A percentile compares a stretch with the other conserved stretches of the same genome.
phyloP scores from a whole-genome alignment of 1,140 invertebrate species.

The Panulirus ornatus region DNA sequence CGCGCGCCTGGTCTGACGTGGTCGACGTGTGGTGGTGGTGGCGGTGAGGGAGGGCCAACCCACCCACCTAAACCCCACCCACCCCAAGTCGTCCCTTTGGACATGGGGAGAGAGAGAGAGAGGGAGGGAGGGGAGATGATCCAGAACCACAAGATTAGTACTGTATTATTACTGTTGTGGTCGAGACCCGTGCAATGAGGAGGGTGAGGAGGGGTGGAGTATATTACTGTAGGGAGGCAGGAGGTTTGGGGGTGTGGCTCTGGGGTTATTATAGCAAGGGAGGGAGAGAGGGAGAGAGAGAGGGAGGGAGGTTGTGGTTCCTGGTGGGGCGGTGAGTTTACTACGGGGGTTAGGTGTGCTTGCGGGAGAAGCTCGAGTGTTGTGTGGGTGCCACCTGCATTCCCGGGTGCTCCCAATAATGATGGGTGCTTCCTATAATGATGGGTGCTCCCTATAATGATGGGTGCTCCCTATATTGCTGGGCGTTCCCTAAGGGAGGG shows the following conservation, averaged over 20 bases:
- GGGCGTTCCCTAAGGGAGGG: too few species aligned
- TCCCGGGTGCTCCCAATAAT: too few species aligned
- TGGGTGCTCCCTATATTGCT: too few species aligned
- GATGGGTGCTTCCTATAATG: too few species aligned
- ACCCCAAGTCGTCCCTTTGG: too few species aligned
- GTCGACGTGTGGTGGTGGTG: not conserved
- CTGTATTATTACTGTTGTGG: too few species aligned
- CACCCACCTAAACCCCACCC: not conserved
- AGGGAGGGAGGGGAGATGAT: not conserved
- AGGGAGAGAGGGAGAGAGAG: not conserved
- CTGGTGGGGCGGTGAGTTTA: too few species aligned
- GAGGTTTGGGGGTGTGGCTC: not conserved
- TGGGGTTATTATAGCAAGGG: not conserved
- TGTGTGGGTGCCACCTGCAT: too few species aligned
- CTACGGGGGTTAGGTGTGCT: too few species aligned
- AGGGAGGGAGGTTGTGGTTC: not conserved
- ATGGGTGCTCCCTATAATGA: too few species aligned
- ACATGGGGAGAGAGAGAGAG: not conserved
- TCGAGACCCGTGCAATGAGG: too few species aligned
- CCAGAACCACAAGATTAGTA: not conserved
- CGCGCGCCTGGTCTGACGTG: not conserved
- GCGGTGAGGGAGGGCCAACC: not conserved
- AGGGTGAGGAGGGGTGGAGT: not conserved
- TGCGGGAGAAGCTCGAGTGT: too few species aligned
- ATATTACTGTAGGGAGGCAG: not conserved